Evolutionary conservation across 2,797 vertebrate genomes (phyloP), one percentile per base, ranked within the genome.

Genomic region (Sebastes itinus): DNA sequence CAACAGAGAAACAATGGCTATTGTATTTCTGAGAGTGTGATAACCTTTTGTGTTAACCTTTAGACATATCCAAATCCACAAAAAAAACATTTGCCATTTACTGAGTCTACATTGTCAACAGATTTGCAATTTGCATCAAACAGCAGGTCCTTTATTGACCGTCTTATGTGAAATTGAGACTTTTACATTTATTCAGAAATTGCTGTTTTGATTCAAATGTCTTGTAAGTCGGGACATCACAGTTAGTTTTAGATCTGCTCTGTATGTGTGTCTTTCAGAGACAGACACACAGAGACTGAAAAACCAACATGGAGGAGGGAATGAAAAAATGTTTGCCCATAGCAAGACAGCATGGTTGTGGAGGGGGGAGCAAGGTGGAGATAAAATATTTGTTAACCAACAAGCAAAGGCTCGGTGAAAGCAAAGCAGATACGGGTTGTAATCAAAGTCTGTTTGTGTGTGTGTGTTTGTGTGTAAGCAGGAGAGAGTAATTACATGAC

Each of bases 1-100:
- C 30, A 32, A 67, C 25, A 30, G 33, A 46, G 33, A 66, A 80
- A 82, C 66, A 81, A 77, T 38, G 14, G 1, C 4, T 62, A 33
- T 35, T 76, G 71, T 64, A 68, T 80, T 84, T 79, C 25, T 38
- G 56, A 68, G 64, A 23, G 54, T 61, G 80, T 16, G 77, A 71
- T 74, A 82, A 88, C 77, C 72, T 84, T 83, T 84, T 4, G 22
- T n/a, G 54, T 74, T 67, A 80, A 78, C 86, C 75, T 82, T 82
- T 82, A 20, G 49, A 87, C 72, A 77, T 38, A 49, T 67, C 65
- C 49, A 70, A 55, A 76, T 63, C 46, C 18, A 52, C 74, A 66
- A 32, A 23, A 30, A 33, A 46, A 65, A 7, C 18, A 49, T 20
- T 33, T 49, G 55, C 28, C 54, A 32, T 78, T 54, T 38, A 22